Base-by-base conservation (phyloP, 1,140 invertebrate genomes). In the Goniozus legneri region DNA sequence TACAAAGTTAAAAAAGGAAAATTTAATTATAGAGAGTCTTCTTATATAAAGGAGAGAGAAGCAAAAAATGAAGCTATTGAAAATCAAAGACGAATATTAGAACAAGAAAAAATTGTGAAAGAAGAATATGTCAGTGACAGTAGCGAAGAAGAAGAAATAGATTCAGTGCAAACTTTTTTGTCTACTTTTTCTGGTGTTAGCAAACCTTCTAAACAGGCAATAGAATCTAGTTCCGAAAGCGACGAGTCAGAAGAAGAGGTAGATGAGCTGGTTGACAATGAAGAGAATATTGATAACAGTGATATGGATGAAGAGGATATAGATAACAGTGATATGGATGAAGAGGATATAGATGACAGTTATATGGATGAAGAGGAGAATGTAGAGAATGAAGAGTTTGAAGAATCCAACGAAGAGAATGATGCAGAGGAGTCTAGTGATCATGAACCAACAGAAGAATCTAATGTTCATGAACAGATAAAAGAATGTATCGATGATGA, bases 81-180 rank as follows among this genome's bases (percentile, higher is more conserved):
- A 38, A 64, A 65, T 35, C 59, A 70, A 2, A 59, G 72, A 12
- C 57, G 55, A 45, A 54, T 44, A 21, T 7, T 71, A 1, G 64
- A 71, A 13, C 52, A 69, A 20, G 44, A 71, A 36, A 69, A 66
- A 18, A 34, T 16, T 1, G 62, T 47, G 22, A 58, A 61, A 22
- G 41, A 49, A 44, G 14, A 44, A 39, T 8, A 45, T 10, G 52
- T 65, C 38, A 39, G 36, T 3, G 59, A 66, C 12, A 56, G 47
- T 35, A 65, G 54, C 27, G 52, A 56, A n/a, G 60, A 72, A 6
- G 67, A 80, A 19, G 79, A 80, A 47, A 74, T 78, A 38, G 72
- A 84, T 75, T 68, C 75, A 10, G 66, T 80, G 54, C 69, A 74
- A 39, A 68, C 79, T 38, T 67, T 85, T 43, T 58, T 83, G 19